Base-by-base conservation (phyloP, 2,113 vertebrate species). In the Isichthys henryi region DNA sequence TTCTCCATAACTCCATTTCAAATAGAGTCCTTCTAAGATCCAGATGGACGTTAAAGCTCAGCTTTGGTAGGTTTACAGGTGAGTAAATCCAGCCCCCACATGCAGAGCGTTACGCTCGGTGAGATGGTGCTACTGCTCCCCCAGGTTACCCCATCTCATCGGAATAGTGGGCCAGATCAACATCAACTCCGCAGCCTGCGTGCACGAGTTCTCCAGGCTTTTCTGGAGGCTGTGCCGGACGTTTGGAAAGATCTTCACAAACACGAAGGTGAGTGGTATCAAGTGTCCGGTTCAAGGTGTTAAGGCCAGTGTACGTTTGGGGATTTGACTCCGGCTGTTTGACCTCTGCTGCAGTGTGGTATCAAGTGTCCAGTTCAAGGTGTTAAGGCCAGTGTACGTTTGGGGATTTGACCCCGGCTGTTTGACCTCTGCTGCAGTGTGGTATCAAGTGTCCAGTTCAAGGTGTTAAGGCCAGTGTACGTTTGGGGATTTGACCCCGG, bases 161-260 rank as follows among this genome's bases (percentile, higher is more conserved):
- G 97, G 98, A 92, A 97, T 98, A 86, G 98, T 99, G 91, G 96
- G 98, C 90, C 97, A 97, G 91, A 99, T 99, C 92, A 98, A 98
- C 85, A 97, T 99, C 91, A 95, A 96, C 53, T 99, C 98, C 87
- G 96, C 97, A 62, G 97, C 98, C 48, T 99, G 97, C 89, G 98
- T 99, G 83, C 98, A 99, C 89, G 98, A 99, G 93, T 99, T 99
- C 93, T 99, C 98, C 87, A 97, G 97, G 92, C 99, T 99, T 95
- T 99, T 99, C 95, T 99, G 98, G 98, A 96, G 98, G 88, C 96
- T 99, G 90, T 99, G 98, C 94, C 97, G 98, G 92, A 99, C 98
- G 3, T 99, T 99, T 92, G 98, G 98, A 90, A 99, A 99, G 94
- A 98, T 98, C 91, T 99, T 99, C 94, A 99, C 98, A 45, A 99